phyloP scores from a whole-genome alignment of 1,140 invertebrate genomes.

The Telenomus remus region DNA sequence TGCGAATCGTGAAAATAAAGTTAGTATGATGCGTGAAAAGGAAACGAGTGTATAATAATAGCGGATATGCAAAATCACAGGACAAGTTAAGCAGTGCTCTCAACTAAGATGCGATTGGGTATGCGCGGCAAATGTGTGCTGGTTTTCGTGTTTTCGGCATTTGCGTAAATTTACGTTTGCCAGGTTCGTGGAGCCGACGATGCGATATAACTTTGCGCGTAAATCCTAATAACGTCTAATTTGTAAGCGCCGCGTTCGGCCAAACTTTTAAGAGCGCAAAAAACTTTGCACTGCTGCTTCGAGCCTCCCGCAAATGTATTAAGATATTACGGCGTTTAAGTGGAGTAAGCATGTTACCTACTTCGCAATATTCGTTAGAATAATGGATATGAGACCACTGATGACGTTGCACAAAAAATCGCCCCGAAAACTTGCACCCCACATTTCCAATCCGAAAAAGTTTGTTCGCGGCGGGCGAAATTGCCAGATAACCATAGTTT shows the following conservation, averaged over 20 bases:
- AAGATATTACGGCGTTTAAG: slow-evolving; percentile 51
- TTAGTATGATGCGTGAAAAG: slow-evolving; percentile 22
- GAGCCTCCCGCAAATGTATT: slow-evolving; percentile 43
- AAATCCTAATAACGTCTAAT: slow-evolving; percentile 70
- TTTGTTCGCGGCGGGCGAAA: background rate
- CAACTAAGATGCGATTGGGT: slow-evolving; percentile 55
- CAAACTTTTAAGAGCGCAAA: slow-evolving; percentile 51
- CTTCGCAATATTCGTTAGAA: slow-evolving; percentile 50
- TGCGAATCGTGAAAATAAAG: slow-evolving; percentile 27
- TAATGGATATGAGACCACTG: slow-evolving; percentile 38
- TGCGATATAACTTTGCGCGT: slow-evolving; percentile 65
- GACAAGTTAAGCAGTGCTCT: slow-evolving; percentile 38
- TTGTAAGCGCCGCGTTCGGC: slow-evolving; percentile 61
- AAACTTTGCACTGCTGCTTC: slow-evolving; percentile 38
- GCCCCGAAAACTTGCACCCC: background rate
- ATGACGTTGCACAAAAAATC: slow-evolving; percentile 11
- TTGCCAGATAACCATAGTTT: too few relatives aligned
- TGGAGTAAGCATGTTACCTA: slow-evolving; percentile 47
- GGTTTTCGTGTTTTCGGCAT: slow-evolving; percentile 60
- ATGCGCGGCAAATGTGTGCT: slow-evolving; percentile 53
- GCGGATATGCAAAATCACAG: slow-evolving; percentile 44
- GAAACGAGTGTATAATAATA: slow-evolving; percentile 14
- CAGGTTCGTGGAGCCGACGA: slow-evolving; percentile 48
- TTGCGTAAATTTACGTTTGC: slow-evolving; percentile 55
- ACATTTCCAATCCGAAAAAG: slow-evolving; percentile 19